These are phyloP conservation scores for Limnephilus rhombicus DNA, from an alignment of 2,888 invertebrate genomes.

Conservation along the genomic window DNA sequence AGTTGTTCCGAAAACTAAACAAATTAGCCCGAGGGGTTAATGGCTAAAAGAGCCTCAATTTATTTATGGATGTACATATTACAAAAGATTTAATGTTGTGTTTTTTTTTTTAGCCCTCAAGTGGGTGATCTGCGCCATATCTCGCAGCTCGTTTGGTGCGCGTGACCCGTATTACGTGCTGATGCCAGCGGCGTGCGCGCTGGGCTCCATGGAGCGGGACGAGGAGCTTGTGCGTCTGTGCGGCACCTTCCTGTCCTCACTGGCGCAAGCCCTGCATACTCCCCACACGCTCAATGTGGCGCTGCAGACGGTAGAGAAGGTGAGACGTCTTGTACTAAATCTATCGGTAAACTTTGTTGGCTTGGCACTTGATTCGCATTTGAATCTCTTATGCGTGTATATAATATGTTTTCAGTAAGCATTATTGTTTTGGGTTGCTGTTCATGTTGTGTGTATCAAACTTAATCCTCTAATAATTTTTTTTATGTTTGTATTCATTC, in stretches of 20 bases:
- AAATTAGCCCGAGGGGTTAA: too few species aligned
- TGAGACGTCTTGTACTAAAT: conserved; percentile 67
- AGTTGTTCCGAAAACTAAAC: too few species aligned
- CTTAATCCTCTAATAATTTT: too few species aligned
- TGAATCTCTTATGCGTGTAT: too few species aligned
- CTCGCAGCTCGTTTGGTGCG: conserved; percentile 72
- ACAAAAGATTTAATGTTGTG: neutral
- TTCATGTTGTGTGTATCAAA: too few species aligned
- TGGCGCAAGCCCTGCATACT: conserved; percentile 82
- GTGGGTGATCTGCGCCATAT: conserved; percentile 73
- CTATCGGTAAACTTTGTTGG: too few species aligned
- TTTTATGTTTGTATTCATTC: too few species aligned
- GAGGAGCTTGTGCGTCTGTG: conserved; percentile 86
- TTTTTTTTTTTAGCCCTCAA: conserved; percentile 70
- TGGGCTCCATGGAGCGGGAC: conserved; percentile 88
- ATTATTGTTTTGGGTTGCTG: too few species aligned
- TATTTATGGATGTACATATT: too few species aligned
- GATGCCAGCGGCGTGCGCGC: conserved; percentile 82
- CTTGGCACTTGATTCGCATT: too few species aligned
- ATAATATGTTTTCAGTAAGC: too few species aligned
- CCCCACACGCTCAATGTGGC: conserved; percentile 79
- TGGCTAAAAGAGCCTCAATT: too few species aligned
- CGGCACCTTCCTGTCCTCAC: conserved; percentile 81
- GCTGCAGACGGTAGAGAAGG: conserved; percentile 77
- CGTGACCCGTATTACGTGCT: conserved; percentile 79